These are phyloP conservation scores for Pseudomugil gertrudae DNA, from an alignment of 2,797 vertebrate genomes.

Conservation along the genomic window DNA sequence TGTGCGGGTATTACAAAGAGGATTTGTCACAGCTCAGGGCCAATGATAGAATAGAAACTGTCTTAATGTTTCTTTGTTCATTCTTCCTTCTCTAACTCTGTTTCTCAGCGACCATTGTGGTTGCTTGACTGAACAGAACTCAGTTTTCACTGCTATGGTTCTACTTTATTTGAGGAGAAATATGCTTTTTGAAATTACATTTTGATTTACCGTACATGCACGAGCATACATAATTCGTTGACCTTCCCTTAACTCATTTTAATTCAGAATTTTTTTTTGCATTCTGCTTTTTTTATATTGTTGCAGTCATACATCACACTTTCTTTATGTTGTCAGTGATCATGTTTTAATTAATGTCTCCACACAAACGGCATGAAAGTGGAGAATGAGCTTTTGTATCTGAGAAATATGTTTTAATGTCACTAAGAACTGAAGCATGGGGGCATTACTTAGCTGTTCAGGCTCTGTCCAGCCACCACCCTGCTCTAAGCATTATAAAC, in stretches of 20 bases:
- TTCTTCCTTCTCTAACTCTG: constrained; percentile 4
- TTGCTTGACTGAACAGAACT: background rate
- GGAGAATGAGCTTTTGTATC: constrained; percentile 30
- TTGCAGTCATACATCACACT: constrained; percentile 40
- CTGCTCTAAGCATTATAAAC: constrained; percentile 76
- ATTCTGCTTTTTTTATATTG: constrained; percentile 9
- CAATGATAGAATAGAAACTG: constrained; percentile 35
- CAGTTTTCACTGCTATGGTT: constrained; percentile 12
- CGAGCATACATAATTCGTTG: background rate
- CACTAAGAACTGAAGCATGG: constrained; percentile 15
- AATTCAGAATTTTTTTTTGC: constrained; percentile 11
- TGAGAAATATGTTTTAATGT: constrained; percentile 23
- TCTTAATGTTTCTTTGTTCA: constrained; percentile 19
- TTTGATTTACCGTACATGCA: constrained; percentile 2
- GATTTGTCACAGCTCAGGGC: constrained; percentile 51
- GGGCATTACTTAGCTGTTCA: constrained; percentile 49
- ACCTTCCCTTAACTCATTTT: background rate
- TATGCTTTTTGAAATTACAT: constrained; percentile 8
- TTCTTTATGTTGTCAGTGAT: constrained; percentile 29
- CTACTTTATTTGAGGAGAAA: constrained; percentile 2
- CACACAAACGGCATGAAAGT: constrained; percentile 17
- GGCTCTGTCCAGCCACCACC: constrained; percentile 35
- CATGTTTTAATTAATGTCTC: constrained; percentile 18
- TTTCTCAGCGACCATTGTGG: constrained; percentile 13
- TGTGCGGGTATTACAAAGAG: constrained; percentile 31